phyloP scores from a whole-genome alignment of 2,888 invertebrate genomes.

The Notocelia uddmanniana region DNA sequence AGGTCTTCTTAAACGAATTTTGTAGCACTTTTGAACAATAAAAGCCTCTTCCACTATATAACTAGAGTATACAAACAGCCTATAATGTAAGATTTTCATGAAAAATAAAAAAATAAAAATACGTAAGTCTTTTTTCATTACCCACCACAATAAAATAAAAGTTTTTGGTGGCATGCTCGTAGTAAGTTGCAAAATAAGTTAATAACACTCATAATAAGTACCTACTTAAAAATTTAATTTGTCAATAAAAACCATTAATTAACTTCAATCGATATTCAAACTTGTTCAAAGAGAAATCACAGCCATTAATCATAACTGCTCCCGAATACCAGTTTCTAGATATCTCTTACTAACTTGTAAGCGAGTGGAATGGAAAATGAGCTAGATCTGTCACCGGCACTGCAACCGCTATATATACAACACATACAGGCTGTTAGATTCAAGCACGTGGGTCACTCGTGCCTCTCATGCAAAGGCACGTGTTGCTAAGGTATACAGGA shows the following conservation, averaged over 20 bases:
- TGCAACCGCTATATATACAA: background rate
- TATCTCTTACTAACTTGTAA: background rate
- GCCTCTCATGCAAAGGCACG: slow-evolving; percentile 1
- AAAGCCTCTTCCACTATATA: background rate
- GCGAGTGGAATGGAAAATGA: background rate
- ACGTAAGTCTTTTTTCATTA: too few relatives aligned
- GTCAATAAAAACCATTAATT: too few relatives aligned
- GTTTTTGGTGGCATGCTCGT: too few relatives aligned
- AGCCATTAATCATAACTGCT: background rate
- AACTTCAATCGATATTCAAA: background rate
- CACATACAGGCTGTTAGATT: background rate
- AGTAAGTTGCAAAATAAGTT: too few relatives aligned
- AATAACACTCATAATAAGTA: too few relatives aligned
- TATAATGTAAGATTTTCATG: too few relatives aligned
- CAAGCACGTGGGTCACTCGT: slow-evolving; percentile 18
- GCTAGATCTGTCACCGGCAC: background rate
- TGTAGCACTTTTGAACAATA: background rate
- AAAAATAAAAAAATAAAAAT: too few relatives aligned
- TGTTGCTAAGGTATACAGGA: background rate
- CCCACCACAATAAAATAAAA: too few relatives aligned
- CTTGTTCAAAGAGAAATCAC: background rate
- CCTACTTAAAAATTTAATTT: too few relatives aligned
- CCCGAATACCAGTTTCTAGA: background rate
- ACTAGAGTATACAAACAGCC: too few relatives aligned
- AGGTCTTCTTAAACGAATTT: slow-evolving; percentile 7